Percentiles rank a stretch among this genome's conserved stretches.
Evolutionary conservation across 2,113 vertebrate species (phyloP).

Genomic region (Deroptyus accipitrinus): DNA sequence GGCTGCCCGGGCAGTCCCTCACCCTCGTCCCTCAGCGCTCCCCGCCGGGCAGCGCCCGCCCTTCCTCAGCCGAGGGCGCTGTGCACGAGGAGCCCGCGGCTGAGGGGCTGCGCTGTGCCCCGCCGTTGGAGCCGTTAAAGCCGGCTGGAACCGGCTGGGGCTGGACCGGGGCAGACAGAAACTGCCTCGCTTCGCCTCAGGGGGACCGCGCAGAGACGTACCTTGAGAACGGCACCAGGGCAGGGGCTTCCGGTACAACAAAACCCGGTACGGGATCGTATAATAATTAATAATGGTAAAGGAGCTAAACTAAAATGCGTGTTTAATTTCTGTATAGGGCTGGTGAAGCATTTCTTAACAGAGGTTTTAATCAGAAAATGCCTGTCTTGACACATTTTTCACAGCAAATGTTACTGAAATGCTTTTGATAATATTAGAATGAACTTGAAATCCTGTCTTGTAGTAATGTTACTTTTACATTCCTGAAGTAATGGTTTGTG

Average conservation of each 20-base stretch:
- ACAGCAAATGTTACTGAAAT: neutral
- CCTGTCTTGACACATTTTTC: neutral
- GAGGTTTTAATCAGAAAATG: neutral
- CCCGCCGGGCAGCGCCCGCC: neutral
- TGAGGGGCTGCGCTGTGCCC: neutral
- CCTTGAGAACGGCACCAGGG: too few species aligned
- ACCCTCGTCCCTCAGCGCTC: too few species aligned
- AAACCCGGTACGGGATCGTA: neutral
- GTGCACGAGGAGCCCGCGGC: too few species aligned
- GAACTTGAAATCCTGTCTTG: neutral
- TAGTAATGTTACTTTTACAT: neutral
- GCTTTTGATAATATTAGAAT: neutral
- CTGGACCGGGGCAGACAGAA: rapidly evolving
- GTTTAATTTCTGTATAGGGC: neutral
- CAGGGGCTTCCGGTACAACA: rapidly evolving
- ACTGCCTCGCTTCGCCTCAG: rapidly evolving
- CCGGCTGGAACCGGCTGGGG: rapidly evolving
- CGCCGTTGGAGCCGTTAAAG: too few species aligned
- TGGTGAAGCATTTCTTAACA: neutral
- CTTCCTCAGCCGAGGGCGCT: too few species aligned
- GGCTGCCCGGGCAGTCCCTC: rapidly evolving
- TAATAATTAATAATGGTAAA: neutral
- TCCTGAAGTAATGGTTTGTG: neutral
- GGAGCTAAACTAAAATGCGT: neutral
- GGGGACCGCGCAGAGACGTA: rapidly evolving